These are phyloP conservation scores for Schrankia costaestrigalis DNA, from an alignment of 2,888 invertebrate genomes.

Conservation along the genomic window DNA sequence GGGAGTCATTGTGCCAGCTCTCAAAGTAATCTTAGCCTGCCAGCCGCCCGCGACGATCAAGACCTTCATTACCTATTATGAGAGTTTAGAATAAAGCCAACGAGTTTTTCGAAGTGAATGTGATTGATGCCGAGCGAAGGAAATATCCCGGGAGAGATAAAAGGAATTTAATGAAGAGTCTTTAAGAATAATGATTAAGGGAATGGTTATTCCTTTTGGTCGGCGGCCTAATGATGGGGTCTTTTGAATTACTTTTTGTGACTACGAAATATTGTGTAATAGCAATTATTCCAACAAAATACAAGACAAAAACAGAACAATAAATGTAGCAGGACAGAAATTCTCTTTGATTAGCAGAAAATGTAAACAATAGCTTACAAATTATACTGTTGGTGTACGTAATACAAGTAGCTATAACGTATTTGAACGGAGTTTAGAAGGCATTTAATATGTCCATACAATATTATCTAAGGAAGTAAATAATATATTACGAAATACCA, in stretches of 20 bases:
- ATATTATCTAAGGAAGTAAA: slow-evolving; percentile 43
- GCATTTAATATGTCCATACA: slow-evolving; percentile 37
- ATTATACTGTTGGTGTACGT: too few species aligned
- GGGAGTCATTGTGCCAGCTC: slow-evolving; percentile 72
- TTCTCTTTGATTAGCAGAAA: too few species aligned
- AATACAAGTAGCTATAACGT: not conserved
- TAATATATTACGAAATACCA: slow-evolving; percentile 50
- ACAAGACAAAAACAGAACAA: slow-evolving; percentile 19
- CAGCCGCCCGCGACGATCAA: slow-evolving; percentile 73
- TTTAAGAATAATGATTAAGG: slow-evolving; percentile 80
- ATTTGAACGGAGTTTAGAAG: too few species aligned
- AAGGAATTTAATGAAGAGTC: slow-evolving; percentile 81
- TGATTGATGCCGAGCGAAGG: slow-evolving; percentile 78
- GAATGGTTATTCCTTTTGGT: slow-evolving; percentile 79
- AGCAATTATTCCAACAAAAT: slow-evolving; percentile 63
- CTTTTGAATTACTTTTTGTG: slow-evolving; percentile 73
- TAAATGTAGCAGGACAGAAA: too few species aligned
- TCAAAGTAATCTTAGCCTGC: slow-evolving; percentile 75
- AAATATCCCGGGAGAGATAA: slow-evolving; percentile 79
- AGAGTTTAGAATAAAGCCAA: slow-evolving; percentile 81
- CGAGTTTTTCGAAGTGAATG: slow-evolving; percentile 79
- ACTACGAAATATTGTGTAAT: slow-evolving; percentile 62
- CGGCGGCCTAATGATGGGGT: slow-evolving; percentile 72
- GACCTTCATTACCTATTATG: slow-evolving; percentile 80
- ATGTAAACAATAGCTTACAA: too few species aligned